Base-by-base conservation (phyloP, 1,140 invertebrate species). In the Drosophila leontia region DNA sequence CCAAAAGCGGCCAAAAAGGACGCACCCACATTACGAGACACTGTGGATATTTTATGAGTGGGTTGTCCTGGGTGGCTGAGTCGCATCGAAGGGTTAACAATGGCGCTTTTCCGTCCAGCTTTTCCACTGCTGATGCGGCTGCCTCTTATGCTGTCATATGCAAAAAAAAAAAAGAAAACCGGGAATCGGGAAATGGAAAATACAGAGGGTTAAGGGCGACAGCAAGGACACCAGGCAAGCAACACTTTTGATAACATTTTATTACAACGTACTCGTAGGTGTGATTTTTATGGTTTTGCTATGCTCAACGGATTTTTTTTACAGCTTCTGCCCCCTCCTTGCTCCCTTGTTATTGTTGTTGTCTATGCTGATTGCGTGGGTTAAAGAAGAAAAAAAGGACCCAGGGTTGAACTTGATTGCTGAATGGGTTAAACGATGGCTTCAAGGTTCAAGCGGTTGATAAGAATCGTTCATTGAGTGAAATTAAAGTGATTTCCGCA, bases 191-290 rank as follows among this genome's bases (percentile, higher is more conserved):
- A 70, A 72, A 72, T 72, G 65, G 69, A 47, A 72, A 72, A 26
- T 44, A 37, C 53, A 67, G 63, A 37, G 63, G 63, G 63, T 67
- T 67, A 70, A 68, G 45, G 62, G 61, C 65, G 65, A 68, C 62
- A 51, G 64, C 81, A 64, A 75, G 69, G 69, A 74, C 61, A 75
- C 55, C 65, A 47, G 67, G 80, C 79, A 61, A 88, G 84, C 85
- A 85, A 90, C 84, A 88, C 85, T 90, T 88, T 90, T 91, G 86
- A 90, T 90, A 90, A 90, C 86, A 91, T 91, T 90, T 90, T 90
- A 90, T 90, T 90, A 90, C 85, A 85, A 82, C 85, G 85, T 85
- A 91, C 82, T 88, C 85, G 85, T 88, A 90, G 85, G 85, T 90
- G 85, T 90, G 85, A 90, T 90, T 90, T 90, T 90, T 90, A 90